Conservation (phyloP, 2,113 vertebrate species). For the Catagonus wagneri region DNA sequence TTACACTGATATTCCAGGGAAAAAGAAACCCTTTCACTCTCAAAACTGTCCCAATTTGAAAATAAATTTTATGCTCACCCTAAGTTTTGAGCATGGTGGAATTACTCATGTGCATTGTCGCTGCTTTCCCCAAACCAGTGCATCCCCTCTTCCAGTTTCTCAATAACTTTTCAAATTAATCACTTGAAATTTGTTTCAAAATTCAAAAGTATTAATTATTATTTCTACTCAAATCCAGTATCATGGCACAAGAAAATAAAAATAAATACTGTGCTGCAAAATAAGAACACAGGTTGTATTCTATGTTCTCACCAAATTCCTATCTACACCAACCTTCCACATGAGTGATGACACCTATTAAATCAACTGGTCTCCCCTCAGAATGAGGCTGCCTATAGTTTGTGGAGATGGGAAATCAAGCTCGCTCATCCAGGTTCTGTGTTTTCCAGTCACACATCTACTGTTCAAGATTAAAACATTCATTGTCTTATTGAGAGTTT, state of each 20-base stretch:
- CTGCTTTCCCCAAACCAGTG: not conserved
- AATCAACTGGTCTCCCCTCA: not conserved
- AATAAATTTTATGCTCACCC: not conserved
- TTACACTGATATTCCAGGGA: not conserved
- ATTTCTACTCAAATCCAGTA: not conserved
- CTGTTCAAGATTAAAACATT: not conserved
- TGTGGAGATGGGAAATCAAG: not conserved
- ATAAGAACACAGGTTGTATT: not conserved
- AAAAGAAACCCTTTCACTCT: not conserved
- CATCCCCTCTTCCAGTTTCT: slow-evolving; percentile 10
- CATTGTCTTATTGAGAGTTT: not conserved
- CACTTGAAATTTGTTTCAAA: slow-evolving; percentile 36
- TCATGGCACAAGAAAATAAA: not conserved
- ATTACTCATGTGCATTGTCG: not conserved
- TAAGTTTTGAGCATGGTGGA: not conserved
- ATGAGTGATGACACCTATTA: not conserved
- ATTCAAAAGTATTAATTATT: slow-evolving; percentile 39
- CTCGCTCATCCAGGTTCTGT: not conserved
- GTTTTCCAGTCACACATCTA: not conserved
- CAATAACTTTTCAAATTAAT: slow-evolving; percentile 22
- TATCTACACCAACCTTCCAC: not conserved
- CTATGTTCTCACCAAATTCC: slow-evolving; percentile 10
- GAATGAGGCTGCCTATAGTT: not conserved
- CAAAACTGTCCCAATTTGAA: not conserved
- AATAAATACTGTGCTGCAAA: not conserved